These are phyloP conservation scores for Dysidea cf. avara DNA, from an alignment of 37 sponge, comb jelly and placozoan species.

Conservation along the genomic window DNA sequence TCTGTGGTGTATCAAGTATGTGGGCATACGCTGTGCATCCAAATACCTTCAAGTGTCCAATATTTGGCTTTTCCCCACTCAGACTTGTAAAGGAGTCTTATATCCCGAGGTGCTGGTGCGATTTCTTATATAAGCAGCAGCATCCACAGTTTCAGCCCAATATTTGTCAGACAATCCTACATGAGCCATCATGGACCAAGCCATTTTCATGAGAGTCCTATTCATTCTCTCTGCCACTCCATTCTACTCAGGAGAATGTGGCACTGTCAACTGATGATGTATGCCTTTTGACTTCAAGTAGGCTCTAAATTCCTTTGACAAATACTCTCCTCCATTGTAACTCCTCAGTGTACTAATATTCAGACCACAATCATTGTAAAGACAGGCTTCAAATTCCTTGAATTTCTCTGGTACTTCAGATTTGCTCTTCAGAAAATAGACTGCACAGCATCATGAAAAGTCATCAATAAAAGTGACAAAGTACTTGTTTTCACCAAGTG, in stretches of 20 bases:
- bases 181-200: slow-evolving; percentile 56
- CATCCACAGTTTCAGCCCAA: no score
- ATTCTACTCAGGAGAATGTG: slow-evolving; percentile 49
- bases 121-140: slow-evolving; percentile 40
- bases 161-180: slow-evolving; percentile 20
- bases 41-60: slow-evolving; percentile 50
- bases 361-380: no score
- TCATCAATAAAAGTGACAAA: no score
- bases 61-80: no score
- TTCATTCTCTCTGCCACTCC: no score
- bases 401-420: no score
- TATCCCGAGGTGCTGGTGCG: slow-evolving; percentile 36
- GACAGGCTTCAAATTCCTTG: no score
- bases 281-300: slow-evolving; percentile 47
- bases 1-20: slow-evolving; percentile 25
- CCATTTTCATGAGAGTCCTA: no score
- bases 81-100: slow-evolving; percentile 47
- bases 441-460: slow-evolving; percentile 45
- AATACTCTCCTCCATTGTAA: no score
- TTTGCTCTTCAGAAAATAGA: slow-evolving; percentile 44
- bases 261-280: slow-evolving; percentile 49
- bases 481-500: slow-evolving; percentile 51
- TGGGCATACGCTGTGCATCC: slow-evolving; percentile 68
- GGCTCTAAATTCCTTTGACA: slow-evolving; percentile 37
- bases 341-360: no score